Evolutionary conservation across 1,140 invertebrate species (phyloP).

Genomic region (Plectrocnemia conspersa): DNA sequence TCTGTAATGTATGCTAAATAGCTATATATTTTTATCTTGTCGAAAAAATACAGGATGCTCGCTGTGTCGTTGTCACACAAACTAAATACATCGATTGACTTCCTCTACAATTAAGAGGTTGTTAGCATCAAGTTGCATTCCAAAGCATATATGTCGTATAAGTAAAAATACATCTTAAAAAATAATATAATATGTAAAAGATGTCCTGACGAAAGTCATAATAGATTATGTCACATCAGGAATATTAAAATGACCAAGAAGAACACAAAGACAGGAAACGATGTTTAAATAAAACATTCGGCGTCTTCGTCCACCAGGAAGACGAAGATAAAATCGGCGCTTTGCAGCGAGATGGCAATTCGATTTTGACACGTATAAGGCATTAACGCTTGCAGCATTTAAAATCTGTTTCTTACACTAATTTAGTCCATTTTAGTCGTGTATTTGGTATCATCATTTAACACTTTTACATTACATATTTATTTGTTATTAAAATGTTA

Average conservation of each 20-base stretch:
- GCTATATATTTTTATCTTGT: too few species aligned
- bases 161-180: neutral
- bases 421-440: neutral
- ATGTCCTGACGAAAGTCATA: neutral
- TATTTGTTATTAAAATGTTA: too few species aligned
- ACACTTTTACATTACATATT: too few species aligned
- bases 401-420: constrained; percentile 9
- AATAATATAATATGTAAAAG: neutral
- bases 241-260: constrained; percentile 20
- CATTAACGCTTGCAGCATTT: constrained; percentile 19
- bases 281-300: constrained; percentile 25
- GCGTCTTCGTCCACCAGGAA: constrained; percentile 30
- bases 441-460: neutral
- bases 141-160: constrained; percentile 2
- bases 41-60: too few species aligned
- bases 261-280: constrained; percentile 28
- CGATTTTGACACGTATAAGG: constrained; percentile 11
- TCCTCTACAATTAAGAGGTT: constrained; percentile 14
- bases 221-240: neutral
- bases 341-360: constrained; percentile 1
- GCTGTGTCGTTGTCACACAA: too few species aligned
- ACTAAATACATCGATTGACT: too few species aligned
- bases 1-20: too few species aligned
- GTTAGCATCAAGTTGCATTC: constrained; percentile 8
- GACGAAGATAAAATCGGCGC: constrained; percentile 29